Percentiles rank a stretch among this genome's conserved stretches.
phyloP scores from a whole-genome alignment of 2,113 vertebrate species.

The Sceloporus undulatus region DNA sequence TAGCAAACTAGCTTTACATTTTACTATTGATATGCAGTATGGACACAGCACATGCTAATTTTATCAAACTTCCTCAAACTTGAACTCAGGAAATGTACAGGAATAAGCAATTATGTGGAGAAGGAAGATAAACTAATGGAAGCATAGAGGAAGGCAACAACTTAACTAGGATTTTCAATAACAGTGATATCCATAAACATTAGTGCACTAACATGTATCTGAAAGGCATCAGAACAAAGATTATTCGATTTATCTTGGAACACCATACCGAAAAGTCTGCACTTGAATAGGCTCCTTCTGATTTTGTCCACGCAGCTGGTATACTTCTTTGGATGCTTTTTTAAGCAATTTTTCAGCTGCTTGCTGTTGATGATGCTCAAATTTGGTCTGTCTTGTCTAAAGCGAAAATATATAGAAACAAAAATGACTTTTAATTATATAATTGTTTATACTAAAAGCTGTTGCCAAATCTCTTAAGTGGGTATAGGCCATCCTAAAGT shows the following conservation, averaged over 20 bases:
- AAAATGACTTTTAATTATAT: neutral
- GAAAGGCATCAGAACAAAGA: neutral
- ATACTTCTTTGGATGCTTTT: conserved; percentile 95
- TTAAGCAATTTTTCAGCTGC: conserved; percentile 93
- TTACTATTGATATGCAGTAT: neutral
- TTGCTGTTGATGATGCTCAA: conserved; percentile 94
- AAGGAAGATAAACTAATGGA: conserved; percentile 11
- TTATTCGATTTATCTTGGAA: neutral
- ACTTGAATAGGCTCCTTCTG: conserved; percentile 95
- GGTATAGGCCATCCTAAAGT: neutral
- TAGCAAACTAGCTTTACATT: too few relatives aligned
- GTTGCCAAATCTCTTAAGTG: neutral
- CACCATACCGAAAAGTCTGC: conserved; percentile 93
- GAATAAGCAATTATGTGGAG: neutral
- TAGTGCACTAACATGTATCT: neutral
- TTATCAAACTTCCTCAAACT: neutral
- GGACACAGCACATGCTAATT: neutral
- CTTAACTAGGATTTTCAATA: neutral
- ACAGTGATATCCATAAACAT: neutral
- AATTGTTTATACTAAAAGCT: neutral
- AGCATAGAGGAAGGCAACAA: conserved; percentile 5
- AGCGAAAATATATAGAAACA: conserved; percentile 40
- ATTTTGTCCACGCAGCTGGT: conserved; percentile 93
- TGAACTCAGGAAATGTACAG: neutral
- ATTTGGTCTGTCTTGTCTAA: conserved; percentile 92